Conservation (phyloP, 1,140 invertebrate species). For the Thaumetopoea pityocampa region DNA sequence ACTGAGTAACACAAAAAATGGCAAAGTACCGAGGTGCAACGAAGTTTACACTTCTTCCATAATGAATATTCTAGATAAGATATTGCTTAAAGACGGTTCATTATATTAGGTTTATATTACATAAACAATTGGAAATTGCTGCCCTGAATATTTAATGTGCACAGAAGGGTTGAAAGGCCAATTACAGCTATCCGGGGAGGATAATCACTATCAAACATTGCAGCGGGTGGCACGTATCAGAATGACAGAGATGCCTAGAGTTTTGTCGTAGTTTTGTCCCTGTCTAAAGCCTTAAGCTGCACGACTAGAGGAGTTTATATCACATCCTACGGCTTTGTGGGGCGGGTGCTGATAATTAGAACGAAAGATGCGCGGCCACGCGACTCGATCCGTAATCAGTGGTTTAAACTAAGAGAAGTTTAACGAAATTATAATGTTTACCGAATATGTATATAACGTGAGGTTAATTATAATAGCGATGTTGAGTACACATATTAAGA, state of each 20-base stretch:
- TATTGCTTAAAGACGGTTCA: too few relatives aligned
- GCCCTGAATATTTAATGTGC: conserved; percentile 25
- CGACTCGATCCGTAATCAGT: conserved; percentile 40
- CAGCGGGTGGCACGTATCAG: conserved; percentile 14
- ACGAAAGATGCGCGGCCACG: conserved; percentile 64
- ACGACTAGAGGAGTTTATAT: conserved; percentile 33
- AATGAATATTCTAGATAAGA: too few relatives aligned
- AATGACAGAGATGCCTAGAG: conserved; percentile 13
- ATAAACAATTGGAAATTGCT: conserved; percentile 24
- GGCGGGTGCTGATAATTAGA: conserved; percentile 59
- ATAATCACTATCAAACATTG: conserved; percentile 24
- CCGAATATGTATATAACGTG: background rate
- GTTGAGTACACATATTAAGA: too few relatives aligned
- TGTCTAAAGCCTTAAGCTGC: conserved; percentile 26
- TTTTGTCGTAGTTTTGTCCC: conserved; percentile 19
- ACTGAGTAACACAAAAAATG: too few relatives aligned
- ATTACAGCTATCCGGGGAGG: conserved; percentile 23
- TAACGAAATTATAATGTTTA: conserved; percentile 6
- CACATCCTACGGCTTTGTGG: conserved; percentile 34
- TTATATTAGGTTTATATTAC: conserved; percentile 8
- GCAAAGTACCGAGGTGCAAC: too few relatives aligned
- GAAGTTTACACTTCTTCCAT: too few relatives aligned
- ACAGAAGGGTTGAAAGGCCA: conserved; percentile 28
- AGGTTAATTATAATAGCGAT: too few relatives aligned
- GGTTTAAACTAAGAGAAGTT: conserved; percentile 26